Evolutionary conservation across 2,797 vertebrate species (phyloP).

Genomic region (Anisognathus igniventris): DNA sequence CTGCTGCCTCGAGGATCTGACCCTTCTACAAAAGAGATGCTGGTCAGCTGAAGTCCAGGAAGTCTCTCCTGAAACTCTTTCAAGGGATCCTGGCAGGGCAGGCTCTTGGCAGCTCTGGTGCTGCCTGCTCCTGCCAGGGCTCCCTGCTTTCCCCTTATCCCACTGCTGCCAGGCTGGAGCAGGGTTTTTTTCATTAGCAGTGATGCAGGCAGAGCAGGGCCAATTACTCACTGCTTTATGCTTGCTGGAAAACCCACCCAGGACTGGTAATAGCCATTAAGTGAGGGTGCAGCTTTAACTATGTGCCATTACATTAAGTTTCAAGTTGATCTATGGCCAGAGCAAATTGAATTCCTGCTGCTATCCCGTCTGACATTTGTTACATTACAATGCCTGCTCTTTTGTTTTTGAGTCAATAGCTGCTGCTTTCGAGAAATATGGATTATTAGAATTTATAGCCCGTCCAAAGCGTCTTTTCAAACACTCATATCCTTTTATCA

Average conservation of each 20-base stretch:
- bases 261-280: slow-evolving; percentile 70
- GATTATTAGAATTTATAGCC: slow-evolving; percentile 74
- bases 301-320: slow-evolving; percentile 68
- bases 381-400: slow-evolving; percentile 67
- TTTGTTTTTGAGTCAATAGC: slow-evolving; percentile 74
- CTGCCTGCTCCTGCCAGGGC: not conserved
- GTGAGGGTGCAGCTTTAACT: slow-evolving; percentile 70
- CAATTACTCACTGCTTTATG: slow-evolving; percentile 65
- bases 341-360: slow-evolving; percentile 73
- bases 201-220: slow-evolving; percentile 24
- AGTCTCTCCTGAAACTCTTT: not conserved
- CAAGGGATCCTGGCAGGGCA: not conserved
- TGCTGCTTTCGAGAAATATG: slow-evolving; percentile 72
- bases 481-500: slow-evolving; percentile 72
- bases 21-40: not conserved
- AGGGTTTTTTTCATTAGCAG: slow-evolving; percentile 34
- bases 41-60: not conserved
- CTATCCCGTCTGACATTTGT: slow-evolving; percentile 69
- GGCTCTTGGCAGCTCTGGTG: not conserved
- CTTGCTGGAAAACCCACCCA: slow-evolving; percentile 62
- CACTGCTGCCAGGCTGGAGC: not conserved
- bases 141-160: not conserved
- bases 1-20: not conserved
- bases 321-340: slow-evolving; percentile 63
- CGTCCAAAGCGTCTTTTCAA: slow-evolving; percentile 57